A percentile compares a stretch with the other conserved stretches of the same genome.
phyloP scores from a whole-genome alignment of 2,888 invertebrate genomes.

The Drosophila bunnanda region DNA sequence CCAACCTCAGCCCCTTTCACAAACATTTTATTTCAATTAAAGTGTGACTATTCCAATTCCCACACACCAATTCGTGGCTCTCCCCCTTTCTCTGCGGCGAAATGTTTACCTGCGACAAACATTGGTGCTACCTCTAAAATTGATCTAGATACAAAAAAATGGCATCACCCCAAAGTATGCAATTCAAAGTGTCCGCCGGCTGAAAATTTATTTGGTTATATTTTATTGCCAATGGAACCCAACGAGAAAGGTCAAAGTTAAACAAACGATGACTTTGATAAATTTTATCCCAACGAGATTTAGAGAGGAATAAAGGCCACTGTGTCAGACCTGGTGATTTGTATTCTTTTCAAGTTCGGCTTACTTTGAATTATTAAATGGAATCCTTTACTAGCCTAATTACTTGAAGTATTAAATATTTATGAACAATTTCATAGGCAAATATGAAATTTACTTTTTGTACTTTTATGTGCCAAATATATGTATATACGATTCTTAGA shows the following conservation, averaged over 20 bases:
- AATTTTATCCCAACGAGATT: neutral
- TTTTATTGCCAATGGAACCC: constrained; percentile 9
- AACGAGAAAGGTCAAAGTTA: constrained; percentile 14
- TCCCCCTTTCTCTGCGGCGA: constrained; percentile 19
- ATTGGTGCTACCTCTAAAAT: constrained; percentile 56
- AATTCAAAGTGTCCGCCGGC: constrained; percentile 22
- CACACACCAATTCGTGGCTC: constrained; percentile 43
- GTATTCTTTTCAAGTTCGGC: neutral
- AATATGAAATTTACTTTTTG: neutral
- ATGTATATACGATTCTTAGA: neutral
- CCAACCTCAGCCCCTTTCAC: constrained; percentile 25
- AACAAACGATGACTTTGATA: constrained; percentile 16
- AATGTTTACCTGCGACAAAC: constrained; percentile 68
- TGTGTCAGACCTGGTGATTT: neutral
- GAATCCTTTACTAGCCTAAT: neutral
- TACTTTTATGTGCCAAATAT: neutral
- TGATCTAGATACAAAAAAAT: constrained; percentile 57
- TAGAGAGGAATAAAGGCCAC: neutral
- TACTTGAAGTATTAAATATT: neutral
- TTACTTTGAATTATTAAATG: neutral
- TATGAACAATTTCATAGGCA: neutral
- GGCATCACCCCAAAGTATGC: constrained; percentile 62
- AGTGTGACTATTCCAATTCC: constrained; percentile 51
- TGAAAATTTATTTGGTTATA: constrained; percentile 18
- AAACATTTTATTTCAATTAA: constrained; percentile 77